Evolutionary conservation across 2,888 invertebrate species (phyloP), one percentile per base, ranked within the genome.

Genomic region (Schrankia costaestrigalis): DNA sequence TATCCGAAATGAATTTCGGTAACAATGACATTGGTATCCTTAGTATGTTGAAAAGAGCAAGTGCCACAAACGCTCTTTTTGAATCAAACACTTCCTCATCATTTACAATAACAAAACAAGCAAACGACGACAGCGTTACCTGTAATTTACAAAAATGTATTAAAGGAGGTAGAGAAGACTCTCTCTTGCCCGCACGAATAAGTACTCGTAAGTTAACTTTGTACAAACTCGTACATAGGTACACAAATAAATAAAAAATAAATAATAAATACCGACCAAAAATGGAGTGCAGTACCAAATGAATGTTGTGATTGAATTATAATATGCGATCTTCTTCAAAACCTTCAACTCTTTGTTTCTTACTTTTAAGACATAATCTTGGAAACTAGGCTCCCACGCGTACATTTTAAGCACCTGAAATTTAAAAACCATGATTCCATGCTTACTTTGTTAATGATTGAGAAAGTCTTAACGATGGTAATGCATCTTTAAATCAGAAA

Each of bases 31-130:
- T 91, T 63, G 98, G 98, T 78, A 97, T 96, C 77, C 98, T 92
- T 67, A 99, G 92, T 66, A 98, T 97, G 90, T 98, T 98, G 92
- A 99, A 97, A 78, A 98, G 93, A 72, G 98, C 95, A 70, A 99
- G 91, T 64, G 98, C 95, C 60, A 98, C 97, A 89, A 99, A 99
- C 67, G 98, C 98, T 78, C 92, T 96, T 81, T 93, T 90, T 64
- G 97, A 93, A 83, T 96, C 94, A 77, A 98, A 90, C 51, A 93
- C 91, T 83, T 97, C 93, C 37, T 91, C 91, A 67, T 94, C 93
- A 81, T 95, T 95, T 69, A 94, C 90, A 82, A 97, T 88, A 54
- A 97, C 95, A 89, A 92, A 97, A 66, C 95, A 95, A 63, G 93
- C 95, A 89, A 97, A 96, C 75, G 96, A 93, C 71, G 94, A 94